Evolutionary conservation across 2,797 vertebrate genomes (phyloP), one percentile per base, ranked within the genome.

Genomic region (Zonotrichia albicollis): DNA sequence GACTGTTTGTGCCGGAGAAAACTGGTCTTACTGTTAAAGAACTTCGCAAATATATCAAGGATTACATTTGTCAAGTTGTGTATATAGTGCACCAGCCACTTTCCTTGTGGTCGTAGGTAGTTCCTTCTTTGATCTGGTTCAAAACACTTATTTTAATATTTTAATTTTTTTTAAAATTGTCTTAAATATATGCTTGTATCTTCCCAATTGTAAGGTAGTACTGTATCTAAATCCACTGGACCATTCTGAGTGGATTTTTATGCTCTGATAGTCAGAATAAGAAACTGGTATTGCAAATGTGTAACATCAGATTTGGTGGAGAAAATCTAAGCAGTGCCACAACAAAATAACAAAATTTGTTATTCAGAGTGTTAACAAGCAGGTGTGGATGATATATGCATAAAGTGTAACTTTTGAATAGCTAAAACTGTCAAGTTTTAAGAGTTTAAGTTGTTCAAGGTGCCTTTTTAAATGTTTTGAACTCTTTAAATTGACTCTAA

Each of bases 401-500:
- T 73, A 51, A 86, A 86, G 62, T 66, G 66, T 87, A 89, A 57
- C 82, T 93, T 94, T 19, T 57, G 80, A 94, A 85, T 90, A 84
- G 65, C 84, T 93, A 83, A 84, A 94, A 85, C 45, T 22, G 92
- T 88, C 51, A 66, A 82, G 61, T 97, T 94, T 84, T 88, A 90
- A 67, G 75, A 96, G 94, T 97, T 97, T 96, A 95, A 96, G 74
- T 94, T 96, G 90, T 93, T 93, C 75, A 87, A 96, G 96, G 97
- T 97, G 97, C 97, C 97, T 98, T 98, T 95, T 97, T 80, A 96
- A 92, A 89, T 92, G 91, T 96, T 95, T 89, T 71, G 82, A 60
- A 90, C 89, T 90, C 62, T 94, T 95, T 95, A 93, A 95, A 95
- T 68, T 90, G 77, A 87, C 32, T 90, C 67, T 85, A 93, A 87